Evolutionary conservation across 2,797 vertebrate species (phyloP).

Genomic region (Nyctibius grandis): DNA sequence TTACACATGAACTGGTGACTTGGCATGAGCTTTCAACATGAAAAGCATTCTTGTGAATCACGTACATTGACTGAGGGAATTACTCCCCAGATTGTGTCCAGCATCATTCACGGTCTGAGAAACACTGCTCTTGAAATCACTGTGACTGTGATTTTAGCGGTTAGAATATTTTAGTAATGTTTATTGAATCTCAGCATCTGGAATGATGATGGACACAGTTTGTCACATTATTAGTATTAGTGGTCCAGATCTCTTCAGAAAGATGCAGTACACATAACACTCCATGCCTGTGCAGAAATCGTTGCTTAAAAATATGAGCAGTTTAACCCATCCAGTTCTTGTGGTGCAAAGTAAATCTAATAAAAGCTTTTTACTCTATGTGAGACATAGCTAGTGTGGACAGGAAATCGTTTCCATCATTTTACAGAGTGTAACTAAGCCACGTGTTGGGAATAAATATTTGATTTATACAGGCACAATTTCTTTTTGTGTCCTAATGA

Average conservation of each 20-base stretch:
- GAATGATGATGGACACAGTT: slow-evolving; percentile 7
- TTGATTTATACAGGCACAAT: slow-evolving; percentile 29
- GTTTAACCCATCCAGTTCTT: neutral
- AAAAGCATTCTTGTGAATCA: neutral
- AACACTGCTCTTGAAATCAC: neutral
- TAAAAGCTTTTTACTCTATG: slow-evolving; percentile 27
- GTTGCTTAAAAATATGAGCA: slow-evolving; percentile 31
- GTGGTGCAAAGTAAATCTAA: slow-evolving; percentile 36
- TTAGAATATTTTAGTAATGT: slow-evolving; percentile 38
- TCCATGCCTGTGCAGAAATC: neutral
- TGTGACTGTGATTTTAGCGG: neutral
- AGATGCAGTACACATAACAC: neutral
- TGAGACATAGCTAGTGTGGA: slow-evolving; percentile 1
- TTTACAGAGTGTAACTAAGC: slow-evolving; percentile 13
- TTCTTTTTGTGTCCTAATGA: slow-evolving; percentile 51
- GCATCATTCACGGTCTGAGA: neutral
- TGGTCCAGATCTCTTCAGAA: neutral
- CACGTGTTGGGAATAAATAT: slow-evolving; percentile 27
- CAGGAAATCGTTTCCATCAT: slow-evolving; percentile 39
- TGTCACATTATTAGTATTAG: neutral
- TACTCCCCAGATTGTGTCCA: neutral
- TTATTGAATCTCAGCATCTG: slow-evolving; percentile 23
- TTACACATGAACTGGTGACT: neutral
- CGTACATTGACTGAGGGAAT: neutral
- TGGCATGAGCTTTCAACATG: neutral